phyloP scores from a whole-genome alignment of 2,797 vertebrate species.

The Kryptopterus vitreolus region DNA sequence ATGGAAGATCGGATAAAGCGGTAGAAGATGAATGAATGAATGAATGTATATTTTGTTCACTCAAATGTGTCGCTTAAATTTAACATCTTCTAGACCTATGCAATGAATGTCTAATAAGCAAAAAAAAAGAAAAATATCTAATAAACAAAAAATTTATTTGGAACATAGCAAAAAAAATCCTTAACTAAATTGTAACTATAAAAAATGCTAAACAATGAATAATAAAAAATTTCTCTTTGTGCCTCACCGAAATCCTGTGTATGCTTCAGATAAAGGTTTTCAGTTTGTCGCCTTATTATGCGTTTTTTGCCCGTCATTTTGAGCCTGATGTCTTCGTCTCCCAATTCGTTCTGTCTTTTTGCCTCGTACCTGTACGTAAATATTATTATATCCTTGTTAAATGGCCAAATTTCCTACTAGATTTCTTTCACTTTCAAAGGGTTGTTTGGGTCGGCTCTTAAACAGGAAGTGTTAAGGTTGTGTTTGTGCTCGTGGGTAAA shows the following conservation, averaged over 20 bases:
- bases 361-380: background rate
- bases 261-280: background rate
- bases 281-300: background rate
- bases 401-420: background rate
- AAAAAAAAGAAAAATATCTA: too few relatives aligned
- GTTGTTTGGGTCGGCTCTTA: background rate
- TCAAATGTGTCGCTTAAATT: too few relatives aligned
- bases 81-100: too few relatives aligned
- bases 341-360: background rate
- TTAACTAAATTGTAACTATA: too few relatives aligned
- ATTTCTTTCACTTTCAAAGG: background rate
- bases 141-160: too few relatives aligned
- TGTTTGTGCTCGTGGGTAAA: conserved; percentile 19
- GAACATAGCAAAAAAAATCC: too few relatives aligned
- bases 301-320: background rate
- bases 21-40: too few relatives aligned
- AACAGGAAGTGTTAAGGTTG: background rate
- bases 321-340: background rate
- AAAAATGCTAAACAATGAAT: too few relatives aligned
- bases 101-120: too few relatives aligned
- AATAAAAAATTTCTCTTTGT: too few relatives aligned
- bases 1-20: too few relatives aligned
- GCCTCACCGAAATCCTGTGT: background rate
- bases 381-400: background rate
- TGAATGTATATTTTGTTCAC: too few relatives aligned